Conservation (phyloP, 53 echinoderm and acorn worm genomes). For the Apostichopus leukothele region DNA sequence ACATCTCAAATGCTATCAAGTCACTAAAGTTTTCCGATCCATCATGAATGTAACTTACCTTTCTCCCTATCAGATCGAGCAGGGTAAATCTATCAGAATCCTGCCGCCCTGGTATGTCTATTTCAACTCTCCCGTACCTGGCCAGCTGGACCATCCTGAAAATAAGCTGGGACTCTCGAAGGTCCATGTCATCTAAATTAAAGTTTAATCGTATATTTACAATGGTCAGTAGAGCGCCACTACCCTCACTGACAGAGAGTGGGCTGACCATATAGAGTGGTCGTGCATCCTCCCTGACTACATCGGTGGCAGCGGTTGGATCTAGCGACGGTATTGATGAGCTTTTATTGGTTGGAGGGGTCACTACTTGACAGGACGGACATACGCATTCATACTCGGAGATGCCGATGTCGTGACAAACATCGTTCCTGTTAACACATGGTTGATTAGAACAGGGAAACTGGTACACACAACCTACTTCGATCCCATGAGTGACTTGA, state of each 20-base stretch:
- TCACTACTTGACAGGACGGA: slow-evolving; percentile 26
- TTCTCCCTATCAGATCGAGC: slow-evolving; percentile 71
- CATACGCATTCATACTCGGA: slow-evolving; percentile 66
- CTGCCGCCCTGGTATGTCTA: slow-evolving; percentile 71
- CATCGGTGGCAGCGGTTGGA: slow-evolving; percentile 22
- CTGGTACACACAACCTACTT: slow-evolving; percentile 81
- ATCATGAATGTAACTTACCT: slow-evolving; percentile 85
- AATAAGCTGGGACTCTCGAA: slow-evolving; percentile 80
- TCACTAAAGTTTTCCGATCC: slow-evolving; percentile 89
- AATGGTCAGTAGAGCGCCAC: slow-evolving; percentile 64
- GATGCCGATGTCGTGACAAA: slow-evolving; percentile 67
- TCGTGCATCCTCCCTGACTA: background rate
- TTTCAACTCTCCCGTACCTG: slow-evolving; percentile 68
- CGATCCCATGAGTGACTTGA: slow-evolving; percentile 79
- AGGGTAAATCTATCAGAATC: slow-evolving; percentile 71
- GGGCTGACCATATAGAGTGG: slow-evolving; percentile 49
- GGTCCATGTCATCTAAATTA: slow-evolving; percentile 55
- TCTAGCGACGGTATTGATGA: background rate
- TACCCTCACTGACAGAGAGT: slow-evolving; percentile 73
- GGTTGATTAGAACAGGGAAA: slow-evolving; percentile 72
- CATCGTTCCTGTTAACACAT: slow-evolving; percentile 55
- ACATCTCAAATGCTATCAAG: slow-evolving; percentile 61
- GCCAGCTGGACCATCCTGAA: slow-evolving; percentile 64
- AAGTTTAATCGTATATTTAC: slow-evolving; percentile 77
- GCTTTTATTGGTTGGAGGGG: background rate